Percentiles rank a stretch among this genome's conserved stretches.
These are phyloP conservation scores for Brenthis hecate DNA, from an alignment of 2,888 invertebrate genomes.

Conservation along the genomic window DNA sequence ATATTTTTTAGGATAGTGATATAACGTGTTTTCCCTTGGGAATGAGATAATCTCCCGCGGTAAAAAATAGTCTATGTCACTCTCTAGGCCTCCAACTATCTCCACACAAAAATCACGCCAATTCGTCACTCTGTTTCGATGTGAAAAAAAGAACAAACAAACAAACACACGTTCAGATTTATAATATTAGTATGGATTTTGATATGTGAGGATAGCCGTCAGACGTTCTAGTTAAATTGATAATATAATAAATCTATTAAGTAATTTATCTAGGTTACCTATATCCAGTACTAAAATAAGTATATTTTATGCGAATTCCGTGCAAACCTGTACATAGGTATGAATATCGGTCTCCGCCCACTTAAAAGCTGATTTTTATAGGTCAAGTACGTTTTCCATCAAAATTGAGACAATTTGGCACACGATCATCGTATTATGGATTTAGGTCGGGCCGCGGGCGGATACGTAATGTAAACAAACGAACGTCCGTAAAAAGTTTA, in stretches of 20 bases:
- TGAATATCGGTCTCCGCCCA: not conserved
- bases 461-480: conserved; percentile 19
- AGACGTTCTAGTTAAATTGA: not conserved
- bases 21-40: no score
- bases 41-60: no score
- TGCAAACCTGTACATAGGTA: conserved; percentile 1
- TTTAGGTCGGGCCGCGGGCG: conserved; percentile 14
- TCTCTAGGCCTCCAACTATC: no score
- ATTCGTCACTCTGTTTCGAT: no score
- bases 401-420: conserved; percentile 20
- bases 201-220: no score
- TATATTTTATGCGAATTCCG: not conserved
- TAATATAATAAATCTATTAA: conserved; percentile 1
- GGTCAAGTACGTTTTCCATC: conserved; percentile 23
- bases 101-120: no score
- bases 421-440: conserved; percentile 15
- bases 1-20: no score
- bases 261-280: conserved; percentile 1
- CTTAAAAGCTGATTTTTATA: conserved; percentile 20
- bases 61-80: no score
- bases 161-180: no score
- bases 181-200: no score
- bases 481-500: no score
- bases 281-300: not conserved
- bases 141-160: no score